Conservation (phyloP, 2,888 invertebrate genomes). For the Ochropleura plecta region DNA sequence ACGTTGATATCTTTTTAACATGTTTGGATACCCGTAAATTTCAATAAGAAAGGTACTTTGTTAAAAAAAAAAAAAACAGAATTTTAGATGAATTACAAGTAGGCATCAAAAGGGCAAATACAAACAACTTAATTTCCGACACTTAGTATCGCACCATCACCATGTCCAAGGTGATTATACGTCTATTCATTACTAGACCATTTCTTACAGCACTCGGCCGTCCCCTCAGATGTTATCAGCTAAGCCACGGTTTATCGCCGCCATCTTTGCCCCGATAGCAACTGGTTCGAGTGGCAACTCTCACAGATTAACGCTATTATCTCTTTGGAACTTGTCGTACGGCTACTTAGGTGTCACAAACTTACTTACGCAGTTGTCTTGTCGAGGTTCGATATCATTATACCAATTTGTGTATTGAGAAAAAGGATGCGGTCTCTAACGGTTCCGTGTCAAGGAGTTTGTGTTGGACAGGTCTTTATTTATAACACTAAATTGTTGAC, state of each 20-base stretch:
- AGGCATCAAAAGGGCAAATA: background rate
- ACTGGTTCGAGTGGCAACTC: slow-evolving; percentile 76
- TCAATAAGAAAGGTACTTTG: background rate
- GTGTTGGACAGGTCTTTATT: background rate
- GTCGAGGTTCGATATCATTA: slow-evolving; percentile 57
- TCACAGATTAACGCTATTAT: slow-evolving; percentile 83
- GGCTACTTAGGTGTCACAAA: slow-evolving; percentile 77
- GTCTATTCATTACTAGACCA: slow-evolving; percentile 60
- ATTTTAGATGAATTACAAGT: background rate
- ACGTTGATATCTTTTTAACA: background rate
- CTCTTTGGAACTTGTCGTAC: slow-evolving; percentile 79
- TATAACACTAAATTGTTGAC: background rate
- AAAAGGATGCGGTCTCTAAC: background rate
- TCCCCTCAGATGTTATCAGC: slow-evolving; percentile 75
- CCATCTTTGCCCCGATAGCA: slow-evolving; percentile 76
- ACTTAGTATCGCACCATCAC: slow-evolving; percentile 18
- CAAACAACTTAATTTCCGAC: background rate
- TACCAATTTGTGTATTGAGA: slow-evolving; percentile 56
- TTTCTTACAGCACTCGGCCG: slow-evolving; percentile 66
- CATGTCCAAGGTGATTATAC: slow-evolving; percentile 46
- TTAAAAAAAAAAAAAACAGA: background rate
- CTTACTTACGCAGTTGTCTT: slow-evolving; percentile 71
- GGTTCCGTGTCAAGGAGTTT: background rate
- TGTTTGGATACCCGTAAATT: background rate
- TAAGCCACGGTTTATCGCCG: slow-evolving; percentile 81